These are phyloP conservation scores for Andinoacara biseriatus DNA, from an alignment of 2,113 vertebrate species.

Conservation along the genomic window DNA sequence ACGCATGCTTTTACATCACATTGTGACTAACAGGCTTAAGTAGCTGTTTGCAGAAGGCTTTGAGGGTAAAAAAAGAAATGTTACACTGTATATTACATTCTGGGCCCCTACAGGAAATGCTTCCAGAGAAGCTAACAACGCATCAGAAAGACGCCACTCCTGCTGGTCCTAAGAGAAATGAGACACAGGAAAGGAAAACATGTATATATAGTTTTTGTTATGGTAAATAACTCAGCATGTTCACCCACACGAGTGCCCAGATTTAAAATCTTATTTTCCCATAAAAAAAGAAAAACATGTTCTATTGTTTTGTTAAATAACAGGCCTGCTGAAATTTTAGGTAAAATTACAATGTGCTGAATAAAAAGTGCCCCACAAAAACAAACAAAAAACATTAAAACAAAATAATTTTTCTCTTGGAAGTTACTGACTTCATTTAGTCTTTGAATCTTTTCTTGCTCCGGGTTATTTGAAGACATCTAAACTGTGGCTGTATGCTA, in stretches of 20 bases:
- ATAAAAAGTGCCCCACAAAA: background rate
- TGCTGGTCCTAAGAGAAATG: constrained; percentile 5
- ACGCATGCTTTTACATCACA: constrained; percentile 26
- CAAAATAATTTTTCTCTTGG: background rate
- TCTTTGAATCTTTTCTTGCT: background rate
- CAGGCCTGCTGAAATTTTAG: background rate
- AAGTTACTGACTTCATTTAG: background rate
- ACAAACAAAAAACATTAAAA: background rate
- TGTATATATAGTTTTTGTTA: background rate
- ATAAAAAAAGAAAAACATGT: constrained; percentile 19
- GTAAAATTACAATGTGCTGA: background rate
- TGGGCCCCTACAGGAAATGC: constrained; percentile 6
- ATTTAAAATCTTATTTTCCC: background rate
- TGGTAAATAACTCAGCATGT: constrained; percentile 19
- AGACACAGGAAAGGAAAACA: constrained; percentile 1
- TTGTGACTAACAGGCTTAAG: constrained; percentile 46
- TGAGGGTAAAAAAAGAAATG: constrained; percentile 15
- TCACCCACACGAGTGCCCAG: background rate
- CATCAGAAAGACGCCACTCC: background rate
- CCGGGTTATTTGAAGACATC: background rate
- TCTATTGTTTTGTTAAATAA: constrained; percentile 8
- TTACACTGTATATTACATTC: background rate
- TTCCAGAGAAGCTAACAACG: constrained; percentile 20
- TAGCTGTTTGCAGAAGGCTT: constrained; percentile 23
- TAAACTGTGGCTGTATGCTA: background rate